Evolutionary conservation across 2,888 invertebrate species (phyloP).

Genomic region (Synergus umbraculus): DNA sequence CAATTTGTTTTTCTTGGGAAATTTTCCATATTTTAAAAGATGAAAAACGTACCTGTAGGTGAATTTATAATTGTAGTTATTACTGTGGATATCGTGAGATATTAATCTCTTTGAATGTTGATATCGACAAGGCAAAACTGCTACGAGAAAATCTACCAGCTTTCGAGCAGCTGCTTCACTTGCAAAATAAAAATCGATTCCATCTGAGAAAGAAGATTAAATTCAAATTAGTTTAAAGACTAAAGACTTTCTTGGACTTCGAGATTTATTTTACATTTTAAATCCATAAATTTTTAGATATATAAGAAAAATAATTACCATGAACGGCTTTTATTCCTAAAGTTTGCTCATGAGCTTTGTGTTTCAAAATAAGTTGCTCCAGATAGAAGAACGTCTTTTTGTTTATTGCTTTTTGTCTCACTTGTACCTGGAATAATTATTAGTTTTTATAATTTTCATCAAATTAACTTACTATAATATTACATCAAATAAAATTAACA

Average conservation of each 20-base stretch:
- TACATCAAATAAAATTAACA: background rate
- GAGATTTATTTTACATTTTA: background rate
- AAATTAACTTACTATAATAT: conserved; percentile 21
- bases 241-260: too few species aligned
- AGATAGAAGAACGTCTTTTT: conserved; percentile 98
- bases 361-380: conserved; percentile 97
- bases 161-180: conserved; percentile 94
- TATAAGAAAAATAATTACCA: conserved; percentile 78
- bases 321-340: conserved; percentile 91
- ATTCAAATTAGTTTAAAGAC: background rate
- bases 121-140: conserved; percentile 92
- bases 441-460: background rate
- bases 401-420: conserved; percentile 92
- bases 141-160: conserved; percentile 94
- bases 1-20: background rate
- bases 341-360: conserved; percentile 93
- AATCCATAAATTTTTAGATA: conserved; percentile 1
- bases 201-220: conserved; percentile 80
- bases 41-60: conserved; percentile 81
- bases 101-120: conserved; percentile 96
- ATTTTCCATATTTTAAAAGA: background rate
- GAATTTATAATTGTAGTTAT: conserved; percentile 97
- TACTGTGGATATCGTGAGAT: conserved; percentile 98
- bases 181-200: conserved; percentile 96
- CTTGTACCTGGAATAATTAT: conserved; percentile 83